Evolutionary conservation across 2,888 invertebrate genomes (phyloP).

Genomic region (Amiota minor): DNA sequence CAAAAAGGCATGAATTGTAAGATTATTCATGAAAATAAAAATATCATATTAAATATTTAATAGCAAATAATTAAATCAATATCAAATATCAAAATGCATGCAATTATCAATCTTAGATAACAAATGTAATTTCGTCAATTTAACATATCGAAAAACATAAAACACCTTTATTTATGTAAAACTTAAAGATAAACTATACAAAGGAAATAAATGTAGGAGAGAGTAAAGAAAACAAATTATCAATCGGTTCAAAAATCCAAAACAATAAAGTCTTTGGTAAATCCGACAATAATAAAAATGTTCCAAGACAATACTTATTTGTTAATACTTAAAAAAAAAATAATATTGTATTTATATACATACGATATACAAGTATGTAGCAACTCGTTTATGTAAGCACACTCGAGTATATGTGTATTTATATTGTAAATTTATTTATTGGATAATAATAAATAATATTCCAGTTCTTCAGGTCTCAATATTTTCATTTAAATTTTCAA

Average conservation of each 20-base stretch:
- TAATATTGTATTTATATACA: conserved; percentile 42
- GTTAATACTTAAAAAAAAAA: conserved; percentile 13
- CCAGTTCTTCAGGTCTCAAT: no score
- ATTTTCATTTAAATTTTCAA: no score
- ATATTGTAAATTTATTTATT: conserved; percentile 25
- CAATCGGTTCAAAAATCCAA: not conserved
- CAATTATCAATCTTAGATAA: not conserved
- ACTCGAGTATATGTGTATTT: conserved; percentile 34
- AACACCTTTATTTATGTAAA: conserved; percentile 22
- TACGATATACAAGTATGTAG: conserved; percentile 51
- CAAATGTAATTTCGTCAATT: conserved; percentile 45
- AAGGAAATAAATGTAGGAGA: not conserved
- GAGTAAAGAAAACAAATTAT: conserved; percentile 34
- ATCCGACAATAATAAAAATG: conserved; percentile 15
- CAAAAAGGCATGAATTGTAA: conserved; percentile 21
- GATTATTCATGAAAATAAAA: conserved; percentile 2
- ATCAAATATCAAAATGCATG: conserved; percentile 3
- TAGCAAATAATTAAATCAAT: conserved; percentile 8
- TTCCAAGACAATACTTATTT: conserved; percentile 19
- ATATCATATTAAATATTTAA: conserved; percentile 3
- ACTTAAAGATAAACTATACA: conserved; percentile 31
- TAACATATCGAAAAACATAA: conserved; percentile 52
- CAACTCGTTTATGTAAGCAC: conserved; percentile 28
- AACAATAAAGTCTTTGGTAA: conserved; percentile 4
- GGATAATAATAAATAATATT: conserved; percentile 22